A percentile compares a stretch with the other conserved stretches of the same genome.
phyloP scores from a whole-genome alignment of 2,113 vertebrate genomes.

The Todiramphus saurophagus region DNA sequence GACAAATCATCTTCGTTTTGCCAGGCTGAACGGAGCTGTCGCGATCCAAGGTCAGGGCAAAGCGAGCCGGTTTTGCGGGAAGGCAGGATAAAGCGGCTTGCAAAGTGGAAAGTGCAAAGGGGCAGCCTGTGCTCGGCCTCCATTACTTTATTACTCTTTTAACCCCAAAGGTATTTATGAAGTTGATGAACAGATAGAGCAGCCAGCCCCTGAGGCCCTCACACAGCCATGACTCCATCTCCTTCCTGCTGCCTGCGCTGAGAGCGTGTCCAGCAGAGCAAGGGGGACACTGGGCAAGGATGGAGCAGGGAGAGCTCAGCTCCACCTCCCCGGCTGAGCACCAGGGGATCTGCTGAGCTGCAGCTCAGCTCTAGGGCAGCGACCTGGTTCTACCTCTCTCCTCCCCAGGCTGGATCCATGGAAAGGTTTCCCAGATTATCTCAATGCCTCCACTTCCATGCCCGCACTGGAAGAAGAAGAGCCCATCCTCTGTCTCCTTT shows the following conservation, averaged over 20 bases:
- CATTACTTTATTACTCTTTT: neutral
- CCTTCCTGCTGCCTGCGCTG: neutral
- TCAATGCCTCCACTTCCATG: neutral
- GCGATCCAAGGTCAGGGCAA: neutral
- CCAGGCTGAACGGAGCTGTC: neutral
- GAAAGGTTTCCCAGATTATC: neutral
- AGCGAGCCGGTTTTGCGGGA: neutral
- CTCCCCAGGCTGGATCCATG: neutral
- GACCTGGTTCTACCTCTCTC: fast-evolving
- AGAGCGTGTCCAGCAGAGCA: neutral
- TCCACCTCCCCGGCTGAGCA: neutral
- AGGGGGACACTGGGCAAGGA: fast-evolving
- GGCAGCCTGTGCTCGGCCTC: neutral
- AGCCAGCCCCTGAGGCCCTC: fast-evolving
- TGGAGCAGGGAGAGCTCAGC: neutral
- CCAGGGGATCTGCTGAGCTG: neutral
- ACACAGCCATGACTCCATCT: neutral
- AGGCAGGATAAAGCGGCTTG: neutral
- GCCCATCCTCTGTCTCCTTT: neutral
- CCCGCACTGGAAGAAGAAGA: neutral
- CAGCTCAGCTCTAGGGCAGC: neutral
- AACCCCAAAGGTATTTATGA: neutral
- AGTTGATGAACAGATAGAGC: neutral
- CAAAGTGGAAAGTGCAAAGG: neutral
- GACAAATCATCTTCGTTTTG: slow-evolving; percentile 17